Evolutionary conservation across 2,797 vertebrate species (phyloP).

Genomic region (Neosilurus hyrtlii): DNA sequence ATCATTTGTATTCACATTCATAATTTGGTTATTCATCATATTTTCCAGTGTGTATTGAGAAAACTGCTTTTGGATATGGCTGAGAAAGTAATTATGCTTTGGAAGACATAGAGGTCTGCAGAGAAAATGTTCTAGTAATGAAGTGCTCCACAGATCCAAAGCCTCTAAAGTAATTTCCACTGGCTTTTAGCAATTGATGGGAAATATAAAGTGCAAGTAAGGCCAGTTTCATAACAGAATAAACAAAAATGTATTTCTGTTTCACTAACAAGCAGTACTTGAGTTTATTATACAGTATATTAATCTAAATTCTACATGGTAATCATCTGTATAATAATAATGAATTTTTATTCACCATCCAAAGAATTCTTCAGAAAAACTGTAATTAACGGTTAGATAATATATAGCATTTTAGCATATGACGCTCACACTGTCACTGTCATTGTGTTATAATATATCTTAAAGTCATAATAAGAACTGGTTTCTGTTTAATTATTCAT

Average conservation of each 20-base stretch:
- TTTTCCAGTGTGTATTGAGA: background rate
- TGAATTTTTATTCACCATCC: background rate
- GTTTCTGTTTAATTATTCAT: constrained; percentile 64
- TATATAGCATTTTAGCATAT: background rate
- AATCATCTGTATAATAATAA: background rate
- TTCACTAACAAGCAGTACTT: background rate
- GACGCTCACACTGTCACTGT: background rate
- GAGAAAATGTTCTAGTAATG: background rate
- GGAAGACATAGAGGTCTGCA: background rate
- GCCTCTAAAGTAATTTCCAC: background rate
- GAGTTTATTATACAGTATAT: background rate
- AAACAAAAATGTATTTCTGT: too few species aligned
- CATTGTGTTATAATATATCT: background rate
- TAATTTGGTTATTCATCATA: background rate
- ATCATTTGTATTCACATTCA: background rate
- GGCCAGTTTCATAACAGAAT: background rate
- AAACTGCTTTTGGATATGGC: background rate
- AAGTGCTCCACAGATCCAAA: background rate
- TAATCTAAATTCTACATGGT: background rate
- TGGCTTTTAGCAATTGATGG: background rate
- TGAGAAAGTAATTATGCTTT: background rate
- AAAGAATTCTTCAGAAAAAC: background rate
- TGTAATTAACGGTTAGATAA: background rate
- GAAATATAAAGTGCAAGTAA: background rate
- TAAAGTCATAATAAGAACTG: constrained; percentile 35